Conservation (phyloP, 1,140 invertebrate species). For the Paramacrobiotus metropolitanus region DNA sequence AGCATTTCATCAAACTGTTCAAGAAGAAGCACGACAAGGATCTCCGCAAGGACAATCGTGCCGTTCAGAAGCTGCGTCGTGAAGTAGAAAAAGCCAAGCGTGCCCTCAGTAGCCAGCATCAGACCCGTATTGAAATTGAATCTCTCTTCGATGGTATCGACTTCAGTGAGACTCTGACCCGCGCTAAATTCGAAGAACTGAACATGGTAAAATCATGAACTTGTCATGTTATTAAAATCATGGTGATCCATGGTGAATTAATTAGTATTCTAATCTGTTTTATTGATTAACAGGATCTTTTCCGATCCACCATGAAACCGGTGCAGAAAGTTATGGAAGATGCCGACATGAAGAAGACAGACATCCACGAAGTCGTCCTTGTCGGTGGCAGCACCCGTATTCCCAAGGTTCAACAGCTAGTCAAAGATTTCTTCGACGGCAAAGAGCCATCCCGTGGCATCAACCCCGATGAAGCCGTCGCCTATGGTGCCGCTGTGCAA, state of each 20-base stretch:
- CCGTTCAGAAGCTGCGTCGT: constrained; percentile 81
- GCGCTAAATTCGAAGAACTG: constrained; percentile 97
- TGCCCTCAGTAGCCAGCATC: constrained; percentile 75
- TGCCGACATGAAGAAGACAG: constrained; percentile 93
- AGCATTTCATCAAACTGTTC: constrained; percentile 93
- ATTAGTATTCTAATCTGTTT: constrained; percentile 4
- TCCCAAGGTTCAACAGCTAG: constrained; percentile 91
- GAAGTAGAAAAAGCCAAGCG: constrained; percentile 96
- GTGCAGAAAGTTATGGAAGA: constrained; percentile 96
- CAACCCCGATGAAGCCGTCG: constrained; percentile 93
- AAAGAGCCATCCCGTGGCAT: constrained; percentile 93
- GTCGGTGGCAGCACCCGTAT: constrained; percentile 98
- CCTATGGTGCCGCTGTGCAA: constrained; percentile 95
- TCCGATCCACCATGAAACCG: constrained; percentile 91
- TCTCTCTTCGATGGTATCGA: constrained; percentile 97
- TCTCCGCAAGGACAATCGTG: constrained; percentile 72
- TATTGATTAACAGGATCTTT: constrained; percentile 44
- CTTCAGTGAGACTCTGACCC: constrained; percentile 93
- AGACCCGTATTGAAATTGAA: constrained; percentile 95
- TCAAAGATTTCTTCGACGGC: constrained; percentile 94
- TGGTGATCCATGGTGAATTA: too few species aligned
- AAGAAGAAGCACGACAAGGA: constrained; percentile 99
- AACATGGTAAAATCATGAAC: constrained; percentile 46
- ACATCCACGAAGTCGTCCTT: constrained; percentile 93
- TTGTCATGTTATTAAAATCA: too few species aligned